Evolutionary conservation across 2,797 vertebrate species (phyloP).

Genomic region (Australoheros facetus): DNA sequence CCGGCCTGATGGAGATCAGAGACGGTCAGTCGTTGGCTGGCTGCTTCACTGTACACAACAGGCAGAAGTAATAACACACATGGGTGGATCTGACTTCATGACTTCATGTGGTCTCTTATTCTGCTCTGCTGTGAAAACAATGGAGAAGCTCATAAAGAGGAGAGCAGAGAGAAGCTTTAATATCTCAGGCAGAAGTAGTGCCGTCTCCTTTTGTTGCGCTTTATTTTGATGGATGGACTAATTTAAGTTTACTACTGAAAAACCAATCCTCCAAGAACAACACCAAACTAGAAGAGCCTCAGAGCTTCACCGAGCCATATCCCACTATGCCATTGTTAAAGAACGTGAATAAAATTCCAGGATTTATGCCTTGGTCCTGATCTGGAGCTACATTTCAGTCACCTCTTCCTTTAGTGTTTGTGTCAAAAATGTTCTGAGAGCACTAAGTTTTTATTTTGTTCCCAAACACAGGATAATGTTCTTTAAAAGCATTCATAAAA

Average conservation of each 20-base stretch:
- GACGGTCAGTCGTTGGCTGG: background rate
- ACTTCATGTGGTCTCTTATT: conserved; percentile 29
- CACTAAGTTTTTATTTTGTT: background rate
- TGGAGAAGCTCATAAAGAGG: background rate
- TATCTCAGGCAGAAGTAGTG: background rate
- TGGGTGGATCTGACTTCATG: conserved; percentile 41
- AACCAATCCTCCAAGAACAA: background rate
- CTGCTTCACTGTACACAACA: conserved; percentile 17
- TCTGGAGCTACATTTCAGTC: background rate
- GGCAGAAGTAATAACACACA: conserved; percentile 43
- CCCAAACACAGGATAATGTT: background rate
- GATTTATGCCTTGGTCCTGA: background rate
- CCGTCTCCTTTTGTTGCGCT: background rate
- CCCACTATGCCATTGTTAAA: background rate
- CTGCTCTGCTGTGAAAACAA: conserved; percentile 27
- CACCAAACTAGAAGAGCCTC: background rate
- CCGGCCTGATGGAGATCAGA: conserved; percentile 46
- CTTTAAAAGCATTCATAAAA: background rate
- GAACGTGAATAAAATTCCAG: background rate
- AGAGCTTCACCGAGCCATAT: background rate
- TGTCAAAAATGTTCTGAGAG: background rate
- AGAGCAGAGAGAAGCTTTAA: background rate
- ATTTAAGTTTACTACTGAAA: background rate
- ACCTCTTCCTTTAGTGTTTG: background rate
- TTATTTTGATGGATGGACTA: background rate